Percentiles rank a stretch among this genome's conserved stretches.
Evolutionary conservation across 2,888 invertebrate species (phyloP).

Genomic region (Lymantria dispar): DNA sequence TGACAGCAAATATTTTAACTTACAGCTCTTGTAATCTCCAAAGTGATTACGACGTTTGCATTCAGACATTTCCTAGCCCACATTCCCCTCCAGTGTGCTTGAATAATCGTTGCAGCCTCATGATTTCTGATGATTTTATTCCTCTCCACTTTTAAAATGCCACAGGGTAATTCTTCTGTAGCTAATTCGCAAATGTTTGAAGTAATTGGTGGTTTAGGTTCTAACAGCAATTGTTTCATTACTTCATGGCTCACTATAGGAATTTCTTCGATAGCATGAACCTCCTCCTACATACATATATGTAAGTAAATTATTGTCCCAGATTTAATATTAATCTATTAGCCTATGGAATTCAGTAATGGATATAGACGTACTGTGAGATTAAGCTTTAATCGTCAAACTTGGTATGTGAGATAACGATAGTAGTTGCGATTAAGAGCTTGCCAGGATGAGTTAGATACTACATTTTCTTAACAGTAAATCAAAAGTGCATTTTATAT

Average conservation of each 20-base stretch:
- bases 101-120: slow-evolving; percentile 62
- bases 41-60: slow-evolving; percentile 30
- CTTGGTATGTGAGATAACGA: no score
- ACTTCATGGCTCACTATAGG: slow-evolving; percentile 34
- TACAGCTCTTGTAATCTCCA: slow-evolving; percentile 57
- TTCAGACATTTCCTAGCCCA: slow-evolving; percentile 58
- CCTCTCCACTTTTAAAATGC: slow-evolving; percentile 56
- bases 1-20: no score
- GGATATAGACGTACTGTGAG: no score
- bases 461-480: no score
- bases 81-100: slow-evolving; percentile 64
- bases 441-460: no score
- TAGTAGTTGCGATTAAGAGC: no score
- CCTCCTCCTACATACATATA: slow-evolving; percentile 6
- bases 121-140: slow-evolving; percentile 53
- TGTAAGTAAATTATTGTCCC: not conserved
- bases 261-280: slow-evolving; percentile 29
- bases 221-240: slow-evolving; percentile 42
- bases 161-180: slow-evolving; percentile 57
- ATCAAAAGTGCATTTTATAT: no score
- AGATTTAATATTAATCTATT: not conserved
- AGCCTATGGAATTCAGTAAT: not conserved
- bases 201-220: slow-evolving; percentile 31
- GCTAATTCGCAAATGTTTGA: slow-evolving; percentile 62
- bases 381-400: no score